Evolutionary conservation across 64 coral and sea anemone genomes (phyloP).

Genomic region (Cladopsammia gracilis): DNA sequence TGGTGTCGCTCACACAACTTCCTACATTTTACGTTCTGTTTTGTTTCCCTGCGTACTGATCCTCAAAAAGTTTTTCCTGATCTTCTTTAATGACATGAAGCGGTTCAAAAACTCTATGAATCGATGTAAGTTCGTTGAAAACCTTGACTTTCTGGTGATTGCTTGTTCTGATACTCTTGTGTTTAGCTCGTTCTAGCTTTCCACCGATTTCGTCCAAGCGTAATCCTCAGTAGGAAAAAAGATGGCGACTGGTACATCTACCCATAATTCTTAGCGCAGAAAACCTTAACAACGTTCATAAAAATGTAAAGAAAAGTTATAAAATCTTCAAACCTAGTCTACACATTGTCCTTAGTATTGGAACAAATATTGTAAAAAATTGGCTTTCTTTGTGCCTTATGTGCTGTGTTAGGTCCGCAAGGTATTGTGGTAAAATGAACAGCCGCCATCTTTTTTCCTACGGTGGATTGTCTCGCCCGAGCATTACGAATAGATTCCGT

Average conservation of each 20-base stretch:
- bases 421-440: too few relatives aligned
- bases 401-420: too few relatives aligned
- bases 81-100: background rate
- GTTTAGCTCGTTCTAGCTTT: slow-evolving; percentile 57
- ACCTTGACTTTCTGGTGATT: slow-evolving; percentile 31
- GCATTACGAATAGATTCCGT: slow-evolving; percentile 46
- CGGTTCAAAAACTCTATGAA: slow-evolving; percentile 64
- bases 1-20: background rate
- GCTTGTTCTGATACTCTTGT: slow-evolving; percentile 1
- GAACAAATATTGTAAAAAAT: too few relatives aligned
- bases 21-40: background rate
- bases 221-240: too few relatives aligned
- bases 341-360: too few relatives aligned
- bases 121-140: slow-evolving; percentile 62
- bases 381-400: too few relatives aligned
- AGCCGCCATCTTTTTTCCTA: too few relatives aligned
- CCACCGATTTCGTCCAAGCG: slow-evolving; percentile 50
- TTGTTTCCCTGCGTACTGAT: background rate
- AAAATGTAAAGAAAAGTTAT: too few relatives aligned
- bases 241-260: too few relatives aligned
- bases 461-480: slow-evolving; percentile 39
- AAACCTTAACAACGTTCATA: too few relatives aligned
- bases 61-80: background rate
- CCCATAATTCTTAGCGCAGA: too few relatives aligned
- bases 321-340: too few relatives aligned